A percentile compares a stretch with the other conserved stretches of the same genome.
Conservation (phyloP, 2,888 invertebrate genomes). For the Salpingus planirostris region DNA sequence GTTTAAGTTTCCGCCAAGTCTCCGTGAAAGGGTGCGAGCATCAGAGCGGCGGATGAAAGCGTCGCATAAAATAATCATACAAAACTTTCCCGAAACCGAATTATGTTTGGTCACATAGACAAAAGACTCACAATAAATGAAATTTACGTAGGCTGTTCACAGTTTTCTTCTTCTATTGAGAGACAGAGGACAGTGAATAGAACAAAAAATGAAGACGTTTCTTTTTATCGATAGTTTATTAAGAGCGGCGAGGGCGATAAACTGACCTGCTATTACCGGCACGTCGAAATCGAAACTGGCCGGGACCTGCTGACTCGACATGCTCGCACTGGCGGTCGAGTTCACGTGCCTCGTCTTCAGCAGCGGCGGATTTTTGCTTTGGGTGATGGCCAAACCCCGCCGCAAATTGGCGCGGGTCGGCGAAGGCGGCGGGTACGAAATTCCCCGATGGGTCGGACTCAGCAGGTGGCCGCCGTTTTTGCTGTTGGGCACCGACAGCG, state of each 20-base stretch:
- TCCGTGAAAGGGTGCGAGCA: too few relatives aligned
- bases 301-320: constrained; percentile 33
- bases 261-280: constrained; percentile 43
- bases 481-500: constrained; percentile 47
- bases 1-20: too few relatives aligned
- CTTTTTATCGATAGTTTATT: background rate
- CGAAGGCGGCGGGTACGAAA: constrained; percentile 77
- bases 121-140: constrained; percentile 36
- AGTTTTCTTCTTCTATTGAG: constrained; percentile 42
- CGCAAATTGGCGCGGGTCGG: constrained; percentile 57
- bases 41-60: too few relatives aligned
- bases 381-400: constrained; percentile 61
- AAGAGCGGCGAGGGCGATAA: background rate
- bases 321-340: constrained; percentile 39
- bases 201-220: background rate
- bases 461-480: constrained; percentile 41
- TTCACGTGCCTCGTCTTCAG: constrained; percentile 70
- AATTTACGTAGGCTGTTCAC: constrained; percentile 38
- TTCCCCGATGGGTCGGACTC: constrained; percentile 59
- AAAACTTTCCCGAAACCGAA: constrained; percentile 18
- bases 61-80: too few relatives aligned
- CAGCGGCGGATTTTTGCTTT: constrained; percentile 71
- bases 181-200: too few relatives aligned
- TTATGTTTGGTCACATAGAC: constrained; percentile 15
- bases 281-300: constrained; percentile 43